phyloP scores from a whole-genome alignment of 2,797 vertebrate species.

The Netta rufina region DNA sequence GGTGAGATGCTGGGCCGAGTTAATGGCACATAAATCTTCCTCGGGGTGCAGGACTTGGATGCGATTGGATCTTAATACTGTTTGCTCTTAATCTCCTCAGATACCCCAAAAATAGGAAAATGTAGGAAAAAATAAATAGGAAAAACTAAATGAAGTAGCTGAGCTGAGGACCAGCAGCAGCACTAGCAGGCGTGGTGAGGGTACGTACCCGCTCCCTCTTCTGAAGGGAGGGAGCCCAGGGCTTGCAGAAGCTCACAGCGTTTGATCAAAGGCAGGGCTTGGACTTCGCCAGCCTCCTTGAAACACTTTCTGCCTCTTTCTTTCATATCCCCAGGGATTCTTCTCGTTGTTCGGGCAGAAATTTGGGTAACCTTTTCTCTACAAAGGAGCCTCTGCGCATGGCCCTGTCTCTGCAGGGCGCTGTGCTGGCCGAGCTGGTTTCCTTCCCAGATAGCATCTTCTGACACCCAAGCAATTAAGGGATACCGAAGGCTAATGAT shows the following conservation, averaged over 20 bases:
- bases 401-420: background rate
- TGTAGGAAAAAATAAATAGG: background rate
- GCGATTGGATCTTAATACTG: background rate
- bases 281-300: background rate
- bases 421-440: conserved; percentile 36
- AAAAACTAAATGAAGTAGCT: background rate
- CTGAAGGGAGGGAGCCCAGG: background rate
- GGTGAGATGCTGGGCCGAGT: background rate
- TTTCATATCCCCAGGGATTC: background rate
- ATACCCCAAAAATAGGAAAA: background rate
- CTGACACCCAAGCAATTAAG: conserved; percentile 2
- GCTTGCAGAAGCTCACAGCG: background rate
- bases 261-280: background rate
- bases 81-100: background rate
- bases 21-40: background rate
- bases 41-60: background rate
- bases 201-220: background rate
- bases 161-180: background rate
- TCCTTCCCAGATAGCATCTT: background rate
- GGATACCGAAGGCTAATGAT: background rate
- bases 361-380: background rate
- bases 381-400: background rate
- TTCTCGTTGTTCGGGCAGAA: conserved; percentile 1
- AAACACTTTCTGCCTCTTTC: background rate
- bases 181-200: background rate